Conservation (phyloP, 2,888 invertebrate genomes). For the Laothoe populi region DNA sequence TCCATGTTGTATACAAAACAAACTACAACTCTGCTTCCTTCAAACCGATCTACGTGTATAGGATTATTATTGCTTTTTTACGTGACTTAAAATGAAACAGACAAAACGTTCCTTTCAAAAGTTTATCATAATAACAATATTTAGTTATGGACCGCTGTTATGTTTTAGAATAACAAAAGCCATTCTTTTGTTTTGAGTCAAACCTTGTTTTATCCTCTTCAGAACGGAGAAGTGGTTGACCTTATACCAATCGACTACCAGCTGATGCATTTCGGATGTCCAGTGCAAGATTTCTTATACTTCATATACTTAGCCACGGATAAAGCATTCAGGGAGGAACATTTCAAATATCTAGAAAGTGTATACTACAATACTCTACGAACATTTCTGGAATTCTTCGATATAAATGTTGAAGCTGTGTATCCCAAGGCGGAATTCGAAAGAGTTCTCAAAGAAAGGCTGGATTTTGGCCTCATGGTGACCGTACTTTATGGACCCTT, state of each 20-base stretch:
- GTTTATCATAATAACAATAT: too few relatives aligned
- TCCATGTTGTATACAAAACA: too few relatives aligned
- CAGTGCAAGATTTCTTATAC: slow-evolving; percentile 24
- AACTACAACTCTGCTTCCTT: too few relatives aligned
- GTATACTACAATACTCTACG: slow-evolving; percentile 45
- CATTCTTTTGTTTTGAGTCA: too few relatives aligned
- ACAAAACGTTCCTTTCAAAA: too few relatives aligned
- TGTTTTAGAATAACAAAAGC: too few relatives aligned
- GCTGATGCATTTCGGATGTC: slow-evolving; percentile 30
- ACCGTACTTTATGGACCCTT: slow-evolving; percentile 45
- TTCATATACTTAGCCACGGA: slow-evolving; percentile 38
- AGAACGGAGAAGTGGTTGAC: slow-evolving; percentile 29
- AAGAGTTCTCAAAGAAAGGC: slow-evolving; percentile 42
- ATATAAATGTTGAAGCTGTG: slow-evolving; percentile 45
- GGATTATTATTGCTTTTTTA: too few relatives aligned
- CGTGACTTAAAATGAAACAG: too few relatives aligned
- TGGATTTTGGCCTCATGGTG: slow-evolving; percentile 48
- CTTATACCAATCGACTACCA: slow-evolving; percentile 34
- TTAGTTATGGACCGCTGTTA: too few relatives aligned
- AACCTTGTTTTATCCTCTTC: slow-evolving; percentile 13
- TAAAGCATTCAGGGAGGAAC: slow-evolving; percentile 45
- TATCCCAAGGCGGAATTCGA: slow-evolving; percentile 52
- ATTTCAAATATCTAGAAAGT: slow-evolving; percentile 48
- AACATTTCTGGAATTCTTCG: slow-evolving; percentile 47
- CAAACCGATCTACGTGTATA: too few relatives aligned